Evolutionary conservation across 2,113 vertebrate genomes (phyloP).

Genomic region (Esox niger): DNA sequence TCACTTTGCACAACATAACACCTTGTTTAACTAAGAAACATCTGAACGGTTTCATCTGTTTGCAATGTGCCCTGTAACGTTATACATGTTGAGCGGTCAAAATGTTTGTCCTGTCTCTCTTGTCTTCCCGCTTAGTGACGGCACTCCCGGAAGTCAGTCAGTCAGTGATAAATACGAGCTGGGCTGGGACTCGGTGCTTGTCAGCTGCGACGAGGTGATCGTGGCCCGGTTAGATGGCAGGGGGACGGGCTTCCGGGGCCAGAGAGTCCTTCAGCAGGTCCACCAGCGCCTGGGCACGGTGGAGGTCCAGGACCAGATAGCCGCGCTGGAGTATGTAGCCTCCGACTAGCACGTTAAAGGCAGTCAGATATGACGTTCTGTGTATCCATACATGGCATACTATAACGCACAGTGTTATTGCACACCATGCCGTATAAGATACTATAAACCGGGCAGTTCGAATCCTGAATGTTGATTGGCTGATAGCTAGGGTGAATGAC

Average conservation of each 20-base stretch:
- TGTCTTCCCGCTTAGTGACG: slow-evolving; percentile 33
- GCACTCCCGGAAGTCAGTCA: slow-evolving; percentile 46
- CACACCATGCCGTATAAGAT: no score
- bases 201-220: slow-evolving; percentile 52
- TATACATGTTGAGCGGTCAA: no score
- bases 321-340: slow-evolving; percentile 62
- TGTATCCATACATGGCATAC: no score
- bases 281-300: slow-evolving; percentile 51
- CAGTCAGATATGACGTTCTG: no score
- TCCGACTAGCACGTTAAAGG: not conserved
- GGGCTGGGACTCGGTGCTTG: slow-evolving; percentile 61
- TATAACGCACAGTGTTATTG: no score
- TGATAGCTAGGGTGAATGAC: no score
- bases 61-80: no score
- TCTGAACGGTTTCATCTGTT: no score
- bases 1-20: no score
- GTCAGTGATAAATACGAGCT: slow-evolving; percentile 59
- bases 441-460: no score
- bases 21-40: no score
- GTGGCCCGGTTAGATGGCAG: slow-evolving; percentile 64
- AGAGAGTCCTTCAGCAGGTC: slow-evolving; percentile 56
- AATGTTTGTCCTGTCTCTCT: not conserved
- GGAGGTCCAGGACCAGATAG: slow-evolving; percentile 61
- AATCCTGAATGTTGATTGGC: no score
- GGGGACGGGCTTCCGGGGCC: slow-evolving; percentile 63